phyloP scores from a whole-genome alignment of 1,140 invertebrate genomes.

The Philotrypesis tridentata region DNA sequence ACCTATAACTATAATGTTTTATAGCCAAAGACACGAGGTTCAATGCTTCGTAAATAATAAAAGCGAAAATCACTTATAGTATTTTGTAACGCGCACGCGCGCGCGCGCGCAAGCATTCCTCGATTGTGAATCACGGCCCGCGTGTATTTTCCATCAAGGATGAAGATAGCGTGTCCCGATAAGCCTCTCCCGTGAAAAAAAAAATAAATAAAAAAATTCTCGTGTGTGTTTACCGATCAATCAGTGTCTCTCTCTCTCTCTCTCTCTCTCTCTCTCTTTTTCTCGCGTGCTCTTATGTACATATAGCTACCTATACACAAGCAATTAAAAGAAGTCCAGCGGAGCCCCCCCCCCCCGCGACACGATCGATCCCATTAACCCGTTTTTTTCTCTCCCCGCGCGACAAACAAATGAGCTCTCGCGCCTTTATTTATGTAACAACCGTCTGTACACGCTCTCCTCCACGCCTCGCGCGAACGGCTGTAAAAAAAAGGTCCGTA shows the following conservation, averaged over 20 bases:
- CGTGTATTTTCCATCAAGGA: background rate
- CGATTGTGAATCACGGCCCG: background rate
- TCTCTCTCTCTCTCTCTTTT: background rate
- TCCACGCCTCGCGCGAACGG: background rate
- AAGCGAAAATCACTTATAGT: slow-evolving; percentile 1
- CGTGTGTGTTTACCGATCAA: background rate
- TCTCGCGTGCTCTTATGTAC: too few relatives aligned
- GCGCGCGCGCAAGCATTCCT: too few relatives aligned
- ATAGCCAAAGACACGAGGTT: background rate
- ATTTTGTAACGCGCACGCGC: background rate
- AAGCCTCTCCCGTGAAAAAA: too few relatives aligned
- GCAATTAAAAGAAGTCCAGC: background rate
- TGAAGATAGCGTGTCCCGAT: too few relatives aligned
- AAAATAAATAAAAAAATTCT: too few relatives aligned
- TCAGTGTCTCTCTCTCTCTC: background rate
- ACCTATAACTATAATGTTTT: background rate
- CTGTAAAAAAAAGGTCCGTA: slow-evolving; percentile 20
- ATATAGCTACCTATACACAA: too few relatives aligned
- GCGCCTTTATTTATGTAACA: slow-evolving; percentile 19
- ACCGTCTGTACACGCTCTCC: too few relatives aligned
- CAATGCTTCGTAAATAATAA: background rate
- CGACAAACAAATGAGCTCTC: background rate
- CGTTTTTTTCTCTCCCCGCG: background rate
- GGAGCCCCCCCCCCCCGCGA: background rate
- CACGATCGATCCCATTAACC: background rate